These are phyloP conservation scores for Megaceryle maxima DNA, from an alignment of 2,113 vertebrate genomes.

Conservation along the genomic window DNA sequence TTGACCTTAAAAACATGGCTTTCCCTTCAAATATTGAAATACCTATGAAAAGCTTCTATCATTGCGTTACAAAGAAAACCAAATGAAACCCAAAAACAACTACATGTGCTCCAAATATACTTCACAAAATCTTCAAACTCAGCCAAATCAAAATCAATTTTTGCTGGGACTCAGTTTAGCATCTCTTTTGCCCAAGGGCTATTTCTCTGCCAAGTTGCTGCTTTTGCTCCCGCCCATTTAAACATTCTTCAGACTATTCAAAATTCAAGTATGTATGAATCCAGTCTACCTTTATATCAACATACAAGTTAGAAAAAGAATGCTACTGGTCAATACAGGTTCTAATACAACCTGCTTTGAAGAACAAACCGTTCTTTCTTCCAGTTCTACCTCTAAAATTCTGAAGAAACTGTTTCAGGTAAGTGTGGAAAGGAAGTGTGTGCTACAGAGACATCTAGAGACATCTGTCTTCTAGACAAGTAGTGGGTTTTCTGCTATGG, in stretches of 20 bases:
- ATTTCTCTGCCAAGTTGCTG: slow-evolving; percentile 52
- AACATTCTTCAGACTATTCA: slow-evolving; percentile 30
- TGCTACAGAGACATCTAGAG: background rate
- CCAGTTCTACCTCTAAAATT: background rate
- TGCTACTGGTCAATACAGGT: background rate
- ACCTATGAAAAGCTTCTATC: slow-evolving; percentile 18
- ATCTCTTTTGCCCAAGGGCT: slow-evolving; percentile 60
- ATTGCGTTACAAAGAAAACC: slow-evolving; percentile 42
- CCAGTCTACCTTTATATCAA: background rate
- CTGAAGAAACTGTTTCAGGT: background rate
- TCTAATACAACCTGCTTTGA: background rate
- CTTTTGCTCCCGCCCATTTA: slow-evolving; percentile 48
- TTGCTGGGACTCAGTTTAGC: slow-evolving; percentile 44
- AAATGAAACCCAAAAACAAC: slow-evolving; percentile 7
- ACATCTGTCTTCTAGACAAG: background rate
- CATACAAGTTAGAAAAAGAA: background rate
- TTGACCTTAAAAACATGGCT: slow-evolving; percentile 11
- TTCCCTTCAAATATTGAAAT: slow-evolving; percentile 30
- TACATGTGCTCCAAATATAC: background rate
- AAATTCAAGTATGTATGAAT: background rate
- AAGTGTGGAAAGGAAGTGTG: background rate
- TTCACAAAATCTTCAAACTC: slow-evolving; percentile 21
- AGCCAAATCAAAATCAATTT: slow-evolving; percentile 65
- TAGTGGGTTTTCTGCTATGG: background rate
- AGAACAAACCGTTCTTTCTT: background rate